Evolutionary conservation across 2,113 vertebrate genomes (phyloP).

Genomic region (Daboia siamensis): DNA sequence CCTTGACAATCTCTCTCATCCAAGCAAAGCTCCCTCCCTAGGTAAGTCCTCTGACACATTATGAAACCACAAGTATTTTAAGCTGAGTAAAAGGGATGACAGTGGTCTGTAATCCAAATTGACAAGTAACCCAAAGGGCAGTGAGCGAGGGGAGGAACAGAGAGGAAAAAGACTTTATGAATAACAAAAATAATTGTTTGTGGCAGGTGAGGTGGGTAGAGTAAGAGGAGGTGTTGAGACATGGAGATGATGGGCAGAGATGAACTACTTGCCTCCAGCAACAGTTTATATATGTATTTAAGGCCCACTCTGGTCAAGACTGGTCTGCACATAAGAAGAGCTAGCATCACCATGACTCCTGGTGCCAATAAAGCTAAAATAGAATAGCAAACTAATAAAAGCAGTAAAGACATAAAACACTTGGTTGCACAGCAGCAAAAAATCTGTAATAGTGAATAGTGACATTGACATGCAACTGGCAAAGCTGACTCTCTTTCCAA

Average conservation of each 20-base stretch:
- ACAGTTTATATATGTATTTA: constrained; percentile 7
- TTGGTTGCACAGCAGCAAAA: background rate
- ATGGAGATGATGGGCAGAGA: constrained; percentile 10
- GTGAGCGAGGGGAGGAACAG: constrained; percentile 32
- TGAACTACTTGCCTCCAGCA: constrained; percentile 28
- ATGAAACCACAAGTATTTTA: constrained; percentile 74
- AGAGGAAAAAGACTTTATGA: constrained; percentile 37
- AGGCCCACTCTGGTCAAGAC: background rate
- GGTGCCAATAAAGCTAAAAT: background rate
- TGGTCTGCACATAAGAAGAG: background rate
- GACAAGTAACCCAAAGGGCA: constrained; percentile 69
- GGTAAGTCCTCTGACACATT: constrained; percentile 63
- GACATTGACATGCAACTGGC: background rate
- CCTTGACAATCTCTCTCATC: constrained; percentile 53
- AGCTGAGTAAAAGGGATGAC: constrained; percentile 65
- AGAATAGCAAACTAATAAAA: background rate
- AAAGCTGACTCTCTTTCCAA: background rate
- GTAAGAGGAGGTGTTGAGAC: background rate
- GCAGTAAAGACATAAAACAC: background rate
- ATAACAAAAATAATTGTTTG: constrained; percentile 28
- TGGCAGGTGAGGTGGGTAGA: background rate
- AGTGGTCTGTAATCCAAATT: constrained; percentile 71
- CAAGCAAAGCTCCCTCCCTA: constrained; percentile 51
- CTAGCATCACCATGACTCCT: background rate
- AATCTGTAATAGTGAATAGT: background rate